Evolutionary conservation across 1,140 invertebrate genomes (phyloP), one percentile per base, ranked within the genome.

Genomic region (Bilobella aurantiaca): DNA sequence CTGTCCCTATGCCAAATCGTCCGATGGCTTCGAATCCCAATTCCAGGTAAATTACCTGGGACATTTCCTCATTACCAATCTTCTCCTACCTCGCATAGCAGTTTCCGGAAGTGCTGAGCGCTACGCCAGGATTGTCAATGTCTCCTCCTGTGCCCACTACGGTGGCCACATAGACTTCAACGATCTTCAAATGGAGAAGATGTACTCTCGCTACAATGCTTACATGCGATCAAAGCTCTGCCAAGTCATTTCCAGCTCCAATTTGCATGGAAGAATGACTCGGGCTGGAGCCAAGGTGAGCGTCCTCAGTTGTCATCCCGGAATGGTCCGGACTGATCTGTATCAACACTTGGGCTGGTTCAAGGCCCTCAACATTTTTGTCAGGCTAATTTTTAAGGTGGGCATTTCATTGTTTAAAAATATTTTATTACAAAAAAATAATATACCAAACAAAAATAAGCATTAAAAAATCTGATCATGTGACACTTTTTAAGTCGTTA

Each of bases 181-280:
- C 25, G 66, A 68, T 61, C 56, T 68, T n/a, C 62, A 63, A 23
- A 62, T 42, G 23, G 56, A 37, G 62, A 34, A 62, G 0, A 65
- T 70, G 16, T 70, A 68, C 63, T 70, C 69, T 3, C 46, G 46
- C 3, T 47, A 68, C 25, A 68, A 64, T 49, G 87, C 88, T 0
- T 96, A 95, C 76, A 85, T 85, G 28, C 87, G 90, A 76, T 93
- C 91, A 14, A 96, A 96, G 81, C 77, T 94, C 49, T 89, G 89
- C 31, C 89, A 93, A 79, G 79, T 92, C 46, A 81, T 93, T 76
- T 88, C 84, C 68, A 86, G 90, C 1, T 83, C 83, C 66, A 82
- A 83, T 73, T 76, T 94, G 18, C 82, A 90, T 69, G 78, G 78
- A 12, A 68, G 84, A 3, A 73, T 90, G n/a, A 76, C 79, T 73